Conservation (phyloP, 2,797 vertebrate genomes). For the Poeciliopsis presidionis region DNA sequence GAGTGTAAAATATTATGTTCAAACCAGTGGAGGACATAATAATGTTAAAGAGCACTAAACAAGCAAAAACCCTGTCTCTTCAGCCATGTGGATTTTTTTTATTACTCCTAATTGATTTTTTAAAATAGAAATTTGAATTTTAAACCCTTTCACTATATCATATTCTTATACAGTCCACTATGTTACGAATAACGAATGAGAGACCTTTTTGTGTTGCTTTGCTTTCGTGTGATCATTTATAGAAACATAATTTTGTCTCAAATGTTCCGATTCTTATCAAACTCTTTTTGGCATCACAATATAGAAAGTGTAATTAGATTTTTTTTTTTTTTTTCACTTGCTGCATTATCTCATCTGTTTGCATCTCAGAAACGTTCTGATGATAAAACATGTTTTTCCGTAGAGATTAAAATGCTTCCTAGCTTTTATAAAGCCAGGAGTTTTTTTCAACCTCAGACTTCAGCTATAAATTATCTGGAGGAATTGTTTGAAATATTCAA, state of each 20-base stretch:
- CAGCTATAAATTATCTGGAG: constrained; percentile 6
- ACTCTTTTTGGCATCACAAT: constrained; percentile 16
- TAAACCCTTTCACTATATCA: background rate
- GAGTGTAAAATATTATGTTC: constrained; percentile 56
- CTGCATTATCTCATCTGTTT: constrained; percentile 55
- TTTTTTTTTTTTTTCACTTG: constrained; percentile 1
- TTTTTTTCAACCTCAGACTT: background rate
- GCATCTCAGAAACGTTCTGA: constrained; percentile 34
- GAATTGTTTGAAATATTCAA: constrained; percentile 6
- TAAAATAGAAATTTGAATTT: constrained; percentile 5
- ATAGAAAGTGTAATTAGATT: constrained; percentile 35
- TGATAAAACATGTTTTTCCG: constrained; percentile 44
- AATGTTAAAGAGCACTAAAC: constrained; percentile 72
- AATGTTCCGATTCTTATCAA: constrained; percentile 32
- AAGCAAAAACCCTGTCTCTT: constrained; percentile 40
- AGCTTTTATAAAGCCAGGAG: constrained; percentile 25
- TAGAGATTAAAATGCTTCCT: constrained; percentile 22
- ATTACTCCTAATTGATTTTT: constrained; percentile 3
- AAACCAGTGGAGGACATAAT: constrained; percentile 74
- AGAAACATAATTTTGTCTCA: constrained; percentile 15
- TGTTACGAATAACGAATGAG: background rate
- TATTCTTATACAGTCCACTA: background rate
- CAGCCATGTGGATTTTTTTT: background rate
- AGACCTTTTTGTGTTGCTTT: constrained; percentile 8
- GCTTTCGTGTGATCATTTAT: constrained; percentile 12